Base-by-base conservation (phyloP, 2,797 vertebrate genomes). In the Gadopsis bispinosus region DNA sequence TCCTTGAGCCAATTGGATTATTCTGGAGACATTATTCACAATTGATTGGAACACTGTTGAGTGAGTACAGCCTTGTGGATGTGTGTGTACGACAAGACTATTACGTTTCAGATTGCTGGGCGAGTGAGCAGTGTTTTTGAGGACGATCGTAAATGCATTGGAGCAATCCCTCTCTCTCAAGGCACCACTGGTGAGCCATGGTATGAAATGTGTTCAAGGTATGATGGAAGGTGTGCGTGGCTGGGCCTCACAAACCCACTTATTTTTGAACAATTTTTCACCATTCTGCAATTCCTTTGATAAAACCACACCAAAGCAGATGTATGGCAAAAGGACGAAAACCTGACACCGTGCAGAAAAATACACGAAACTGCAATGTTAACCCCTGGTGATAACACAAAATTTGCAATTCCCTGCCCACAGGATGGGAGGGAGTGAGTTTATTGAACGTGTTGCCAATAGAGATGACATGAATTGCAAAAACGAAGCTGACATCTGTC, bases 1-100 rank as follows among this genome's bases (percentile, higher is more conserved):
- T 92, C 91, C 91, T 93, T 85, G 69, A 91, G 85, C 79, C 90
- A 91, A 91, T 90, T 91, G 84, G 83, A 91, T 93, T 90, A 86
- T 87, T 87, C 84, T 78, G 56, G 63, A 85, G 82, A 79, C 75
- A 77, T 88, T 90, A 79, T 81, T 75, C 77, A 80, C 77, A 87
- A 88, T 85, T 91, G 92, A 93, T 92, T 92, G 78, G 84, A 73
- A 51, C 1, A 19, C 53, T 47, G 47, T 62, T 54, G 82, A 90
- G 80, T 69, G 79, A 86, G 69, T 87, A 66, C 74, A 85, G 83
- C 73, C 77, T 88, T 77, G 77, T 68, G 79, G 75, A 68, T 76
- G 83, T 77, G 75, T 85, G 79, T 70, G 76, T 75, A 79, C 84
- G 80, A 89, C 87, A 85, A 84, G 77, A 74, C 70, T 64, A 79